Evolutionary conservation across 1,140 invertebrate genomes (phyloP), one percentile per base, ranked within the genome.

Genomic region (Leptinotarsa undecemlineata): DNA sequence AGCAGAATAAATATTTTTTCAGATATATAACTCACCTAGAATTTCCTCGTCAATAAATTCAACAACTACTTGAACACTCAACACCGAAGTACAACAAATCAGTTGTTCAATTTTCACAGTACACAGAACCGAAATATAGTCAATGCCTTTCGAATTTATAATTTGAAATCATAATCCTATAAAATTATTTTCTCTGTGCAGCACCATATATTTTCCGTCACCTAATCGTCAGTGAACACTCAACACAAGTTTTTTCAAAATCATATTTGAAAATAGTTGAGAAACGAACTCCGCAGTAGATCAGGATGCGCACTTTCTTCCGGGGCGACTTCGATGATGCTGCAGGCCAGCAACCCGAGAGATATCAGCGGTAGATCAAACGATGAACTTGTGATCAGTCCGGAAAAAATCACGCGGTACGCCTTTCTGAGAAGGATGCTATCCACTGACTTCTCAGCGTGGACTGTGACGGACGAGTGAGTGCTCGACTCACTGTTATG

Each of bases 381-480:
- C 73, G 75, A 73, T 51, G 61, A 78, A 78, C 74, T 69, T 48
- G 23, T 48, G 48, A 48, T 69, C 47, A n/a, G n/a, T 57, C n/a
- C 51, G 68, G 48, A 63, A 72, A 72, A 64, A 64, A 72, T 72
- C 77, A 74, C 77, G 77, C 77, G 68, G 68, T 73, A 51, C 71
- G 51, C 51, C 51, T 57, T 57, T 57, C 68, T 71, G 48, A 68
- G 71, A 68, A 83, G 79, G 81, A 83, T 82, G 81, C 77, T 75
- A 79, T 78, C 81, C 76, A 75, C 76, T 77, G 81, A 83, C 81
- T 80, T 80, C 78, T 79, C 81, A 77, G 81, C 79, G 77, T 77
- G 81, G 83, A 85, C 84, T 85, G 83, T 85, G 83, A 81, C 84
- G 84, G 83, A 83, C 81, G 82, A 85, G 81, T 85, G 84, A 85